Evolutionary conservation across 2,888 invertebrate genomes (phyloP).

Genomic region (Argyresthia goedartella): DNA sequence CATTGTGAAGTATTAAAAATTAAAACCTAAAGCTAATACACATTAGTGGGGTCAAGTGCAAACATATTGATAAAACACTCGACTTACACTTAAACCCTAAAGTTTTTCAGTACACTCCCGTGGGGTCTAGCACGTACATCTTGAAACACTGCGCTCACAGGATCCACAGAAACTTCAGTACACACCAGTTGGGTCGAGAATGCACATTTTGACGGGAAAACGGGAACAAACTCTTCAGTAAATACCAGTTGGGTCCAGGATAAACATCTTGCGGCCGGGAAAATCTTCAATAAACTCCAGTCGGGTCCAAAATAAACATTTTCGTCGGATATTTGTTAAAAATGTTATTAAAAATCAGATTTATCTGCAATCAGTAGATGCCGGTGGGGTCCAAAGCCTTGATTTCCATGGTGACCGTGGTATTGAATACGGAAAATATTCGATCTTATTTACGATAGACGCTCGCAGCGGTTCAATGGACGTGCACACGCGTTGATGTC

Average conservation of each 20-base stretch:
- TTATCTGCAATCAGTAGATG: slow-evolving; percentile 30
- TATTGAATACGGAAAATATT: slow-evolving; percentile 34
- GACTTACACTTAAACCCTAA: no score
- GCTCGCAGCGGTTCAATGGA: slow-evolving; percentile 17
- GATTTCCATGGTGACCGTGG: slow-evolving; percentile 46
- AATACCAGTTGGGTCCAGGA: slow-evolving; percentile 50
- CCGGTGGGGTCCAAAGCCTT: slow-evolving; percentile 64
- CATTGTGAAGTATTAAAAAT: slow-evolving; percentile 26
- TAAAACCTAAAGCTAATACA: slow-evolving; percentile 31
- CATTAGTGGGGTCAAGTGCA: slow-evolving; percentile 37
- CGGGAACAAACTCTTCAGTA: slow-evolving; percentile 24
- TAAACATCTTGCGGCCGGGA: slow-evolving; percentile 37
- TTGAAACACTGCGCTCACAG: slow-evolving; percentile 15
- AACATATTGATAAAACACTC: slow-evolving; percentile 27
- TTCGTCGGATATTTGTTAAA: slow-evolving; percentile 7
- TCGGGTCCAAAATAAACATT: slow-evolving; percentile 10
- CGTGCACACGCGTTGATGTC: slow-evolving; percentile 36
- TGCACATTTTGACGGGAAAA: slow-evolving; percentile 32
- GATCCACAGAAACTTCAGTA: slow-evolving; percentile 26
- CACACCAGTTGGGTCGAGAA: slow-evolving; percentile 53
- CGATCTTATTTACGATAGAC: slow-evolving; percentile 61
- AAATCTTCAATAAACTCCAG: slow-evolving; percentile 10
- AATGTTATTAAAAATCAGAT: not conserved
- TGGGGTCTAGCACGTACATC: slow-evolving; percentile 58
- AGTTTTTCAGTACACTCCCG: slow-evolving; percentile 50